Percentiles rank a stretch among this genome's conserved stretches.
Evolutionary conservation across 2,797 vertebrate species (phyloP).

Genomic region (Ciconia nigra): DNA sequence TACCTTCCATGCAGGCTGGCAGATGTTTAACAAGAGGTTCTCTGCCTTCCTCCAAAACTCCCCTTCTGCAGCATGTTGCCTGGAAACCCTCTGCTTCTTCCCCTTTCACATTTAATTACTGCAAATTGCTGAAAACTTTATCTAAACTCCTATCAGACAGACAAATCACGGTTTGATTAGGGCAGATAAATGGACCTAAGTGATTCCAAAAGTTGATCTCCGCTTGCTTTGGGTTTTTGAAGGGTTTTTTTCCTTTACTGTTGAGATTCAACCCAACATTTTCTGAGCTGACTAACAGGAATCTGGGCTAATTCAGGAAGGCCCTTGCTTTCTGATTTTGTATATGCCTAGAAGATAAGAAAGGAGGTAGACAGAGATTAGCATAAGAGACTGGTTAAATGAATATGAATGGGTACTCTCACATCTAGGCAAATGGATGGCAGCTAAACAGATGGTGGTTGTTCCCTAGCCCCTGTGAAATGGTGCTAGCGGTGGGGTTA

Average conservation of each 20-base stretch:
- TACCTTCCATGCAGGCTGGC: neutral
- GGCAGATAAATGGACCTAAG: slow-evolving; percentile 6
- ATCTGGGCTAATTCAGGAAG: slow-evolving; percentile 1
- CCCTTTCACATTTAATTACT: slow-evolving; percentile 52
- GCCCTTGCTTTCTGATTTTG: neutral
- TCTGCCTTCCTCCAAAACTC: slow-evolving; percentile 54
- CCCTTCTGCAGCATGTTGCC: slow-evolving; percentile 33
- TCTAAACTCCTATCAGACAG: slow-evolving; percentile 47
- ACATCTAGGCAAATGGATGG: neutral
- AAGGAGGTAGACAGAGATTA: slow-evolving; percentile 35
- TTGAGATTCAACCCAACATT: neutral
- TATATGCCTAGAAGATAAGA: neutral
- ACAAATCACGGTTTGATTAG: slow-evolving; percentile 37
- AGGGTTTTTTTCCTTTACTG: neutral
- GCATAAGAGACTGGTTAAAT: slow-evolving; percentile 16
- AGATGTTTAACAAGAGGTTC: slow-evolving; percentile 32
- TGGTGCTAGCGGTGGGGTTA: neutral
- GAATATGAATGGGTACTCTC: neutral
- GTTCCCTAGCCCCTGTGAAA: neutral
- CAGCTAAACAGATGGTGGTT: neutral
- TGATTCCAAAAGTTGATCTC: neutral
- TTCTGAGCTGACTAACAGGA: neutral
- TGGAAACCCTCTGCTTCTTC: slow-evolving; percentile 47
- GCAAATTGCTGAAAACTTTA: slow-evolving; percentile 56
- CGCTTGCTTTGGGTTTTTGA: neutral